phyloP scores from a whole-genome alignment of 1,140 invertebrate genomes.

The Saccostrea echinata region DNA sequence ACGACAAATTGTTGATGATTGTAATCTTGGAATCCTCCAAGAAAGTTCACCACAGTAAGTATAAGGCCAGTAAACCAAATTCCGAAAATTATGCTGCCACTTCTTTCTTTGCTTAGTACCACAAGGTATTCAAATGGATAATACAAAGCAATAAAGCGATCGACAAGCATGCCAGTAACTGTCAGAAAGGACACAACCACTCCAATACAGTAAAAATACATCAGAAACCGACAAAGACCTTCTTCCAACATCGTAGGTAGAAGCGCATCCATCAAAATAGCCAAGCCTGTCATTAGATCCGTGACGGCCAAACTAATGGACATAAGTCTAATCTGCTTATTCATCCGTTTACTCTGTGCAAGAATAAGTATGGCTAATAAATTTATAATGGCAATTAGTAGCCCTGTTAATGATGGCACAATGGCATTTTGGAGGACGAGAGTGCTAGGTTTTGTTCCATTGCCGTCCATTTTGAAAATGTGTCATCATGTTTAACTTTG shows the following conservation, averaged over 20 bases:
- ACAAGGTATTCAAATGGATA: neutral
- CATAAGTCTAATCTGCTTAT: neutral
- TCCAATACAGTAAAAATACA: neutral
- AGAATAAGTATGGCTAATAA: neutral
- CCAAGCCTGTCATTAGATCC: neutral
- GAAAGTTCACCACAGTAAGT: neutral
- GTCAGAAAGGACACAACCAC: neutral
- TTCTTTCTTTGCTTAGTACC: neutral
- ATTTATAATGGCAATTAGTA: neutral
- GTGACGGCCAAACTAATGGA: neutral
- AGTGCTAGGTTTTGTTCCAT: neutral
- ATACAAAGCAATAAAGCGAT: neutral
- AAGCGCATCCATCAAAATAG: neutral
- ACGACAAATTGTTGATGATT: neutral
- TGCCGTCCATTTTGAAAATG: neutral
- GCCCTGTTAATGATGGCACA: neutral
- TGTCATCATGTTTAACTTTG: no score
- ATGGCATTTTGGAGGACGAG: neutral
- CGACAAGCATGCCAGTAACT: neutral
- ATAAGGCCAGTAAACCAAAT: neutral
- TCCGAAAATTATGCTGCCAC: neutral
- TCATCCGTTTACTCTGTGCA: neutral
- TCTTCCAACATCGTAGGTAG: neutral
- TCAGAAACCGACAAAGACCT: neutral
- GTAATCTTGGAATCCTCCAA: neutral